These are phyloP conservation scores for Pseudopleuronectes americanus DNA, from an alignment of 2,797 vertebrate species.

Conservation along the genomic window DNA sequence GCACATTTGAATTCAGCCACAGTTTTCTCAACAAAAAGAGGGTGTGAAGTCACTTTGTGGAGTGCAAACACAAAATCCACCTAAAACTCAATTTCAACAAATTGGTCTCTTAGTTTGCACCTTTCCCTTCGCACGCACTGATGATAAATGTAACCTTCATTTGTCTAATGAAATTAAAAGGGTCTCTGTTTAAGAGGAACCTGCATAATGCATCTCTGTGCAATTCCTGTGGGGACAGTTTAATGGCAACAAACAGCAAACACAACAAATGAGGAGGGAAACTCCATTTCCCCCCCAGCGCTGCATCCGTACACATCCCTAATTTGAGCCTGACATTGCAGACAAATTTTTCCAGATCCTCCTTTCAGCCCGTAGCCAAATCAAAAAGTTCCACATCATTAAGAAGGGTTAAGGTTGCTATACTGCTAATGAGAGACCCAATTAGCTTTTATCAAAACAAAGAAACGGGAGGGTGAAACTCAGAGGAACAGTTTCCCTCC, in stretches of 20 bases:
- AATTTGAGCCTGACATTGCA: constrained; percentile 44
- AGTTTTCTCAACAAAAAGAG: neutral
- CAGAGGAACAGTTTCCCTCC: constrained; percentile 50
- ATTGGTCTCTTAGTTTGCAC: neutral
- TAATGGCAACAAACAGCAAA: constrained; percentile 52
- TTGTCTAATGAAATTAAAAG: constrained; percentile 31
- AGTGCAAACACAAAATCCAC: too few relatives aligned
- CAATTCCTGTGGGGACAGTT: constrained; percentile 35
- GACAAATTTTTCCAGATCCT: constrained; percentile 45
- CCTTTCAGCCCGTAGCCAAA: constrained; percentile 69
- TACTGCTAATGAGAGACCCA: constrained; percentile 80
- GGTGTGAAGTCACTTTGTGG: neutral
- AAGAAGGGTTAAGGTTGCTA: constrained; percentile 74
- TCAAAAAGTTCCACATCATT: constrained; percentile 83
- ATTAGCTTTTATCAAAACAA: constrained; percentile 74
- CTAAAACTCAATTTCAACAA: neutral
- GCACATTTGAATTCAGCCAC: neutral
- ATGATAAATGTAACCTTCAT: constrained; percentile 26
- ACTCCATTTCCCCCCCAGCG: constrained; percentile 17
- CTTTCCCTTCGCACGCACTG: neutral
- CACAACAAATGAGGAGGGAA: constrained; percentile 51
- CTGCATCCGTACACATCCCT: constrained; percentile 38
- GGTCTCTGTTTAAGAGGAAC: constrained; percentile 38
- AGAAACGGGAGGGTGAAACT: constrained; percentile 32
- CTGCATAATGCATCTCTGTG: constrained; percentile 48